Base-by-base conservation (phyloP, 2,888 invertebrate species). In the Himalopsyche tibetana region DNA sequence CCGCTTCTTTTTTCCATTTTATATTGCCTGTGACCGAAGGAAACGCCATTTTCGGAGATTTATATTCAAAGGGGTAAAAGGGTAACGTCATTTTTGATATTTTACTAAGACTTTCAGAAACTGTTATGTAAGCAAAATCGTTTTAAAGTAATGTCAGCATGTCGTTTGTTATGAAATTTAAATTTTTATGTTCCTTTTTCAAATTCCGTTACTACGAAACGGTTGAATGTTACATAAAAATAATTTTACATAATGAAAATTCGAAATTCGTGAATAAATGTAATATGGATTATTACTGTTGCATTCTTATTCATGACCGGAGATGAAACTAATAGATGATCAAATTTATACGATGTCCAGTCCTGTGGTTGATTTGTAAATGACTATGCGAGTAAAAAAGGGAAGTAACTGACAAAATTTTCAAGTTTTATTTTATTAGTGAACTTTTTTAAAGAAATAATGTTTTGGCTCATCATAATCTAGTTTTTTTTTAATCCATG, bases 61-160 rank as follows among this genome's bases (percentile, higher is more conserved):
- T 85, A 85, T 85, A 40, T 40, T 38, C 69, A 85, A 85, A 85
- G 85, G 85, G 85, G 82, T 85, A 51, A 55, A 36, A 51, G 42
- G 85, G 85, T 63, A 63, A 63, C 63, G 63, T 63, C 63, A 63
- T 63, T 19, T 63, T 63, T 63, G 63, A 63, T 63, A 63, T 63
- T 63, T 63, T 40, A 82, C 74, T 19, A 55, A 74, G 79, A 82
- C 74, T 79, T n/a, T 19, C 80, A 45, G 55, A 55, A 85, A 85
- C 74, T 55, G 17, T 56, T 79, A 55, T 15, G 55, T 74, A 74
- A 82, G 85, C 85, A 9, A 63, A 80, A 51, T 74, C 1, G n/a
- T n/a, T 63, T 63, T 12, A 45, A 56, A 42, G 28, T 55, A 55
- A 55, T 45, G 42, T 42, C 56, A 55, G 79, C 40, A 79, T 55